A percentile compares a stretch with the other conserved stretches of the same genome.
Evolutionary conservation across 2,888 invertebrate genomes (phyloP).

Genomic region (Xestia sexstrigata): DNA sequence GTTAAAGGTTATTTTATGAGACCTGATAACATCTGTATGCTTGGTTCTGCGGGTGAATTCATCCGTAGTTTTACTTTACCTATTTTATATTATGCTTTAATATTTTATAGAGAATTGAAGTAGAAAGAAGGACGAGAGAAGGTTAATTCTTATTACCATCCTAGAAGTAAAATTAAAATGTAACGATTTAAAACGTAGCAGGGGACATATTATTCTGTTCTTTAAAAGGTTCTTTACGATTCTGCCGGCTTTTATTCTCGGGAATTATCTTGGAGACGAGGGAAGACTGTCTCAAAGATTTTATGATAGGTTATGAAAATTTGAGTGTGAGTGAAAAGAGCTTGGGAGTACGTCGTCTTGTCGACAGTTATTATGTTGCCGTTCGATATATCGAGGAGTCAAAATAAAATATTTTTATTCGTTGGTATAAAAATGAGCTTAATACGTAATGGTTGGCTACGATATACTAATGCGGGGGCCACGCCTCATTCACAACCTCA

Average conservation of each 20-base stretch:
- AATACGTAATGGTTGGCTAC: constrained; percentile 43
- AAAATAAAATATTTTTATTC: constrained; percentile 73
- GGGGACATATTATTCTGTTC: constrained; percentile 58
- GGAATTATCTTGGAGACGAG: constrained; percentile 76
- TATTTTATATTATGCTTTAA: neutral
- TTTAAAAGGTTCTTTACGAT: constrained; percentile 76
- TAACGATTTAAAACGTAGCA: constrained; percentile 56
- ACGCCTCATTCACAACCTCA: neutral
- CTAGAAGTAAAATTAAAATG: constrained; percentile 50
- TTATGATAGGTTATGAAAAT: constrained; percentile 78
- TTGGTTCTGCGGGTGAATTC: constrained; percentile 2
- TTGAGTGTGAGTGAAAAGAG: constrained; percentile 72
- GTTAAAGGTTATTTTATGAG: constrained; percentile 29
- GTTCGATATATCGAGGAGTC: constrained; percentile 62
- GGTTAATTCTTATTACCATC: constrained; percentile 20
- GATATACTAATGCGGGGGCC: constrained; percentile 35
- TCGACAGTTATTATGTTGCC: constrained; percentile 46
- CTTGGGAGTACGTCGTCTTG: constrained; percentile 43
- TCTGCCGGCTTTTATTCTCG: constrained; percentile 72
- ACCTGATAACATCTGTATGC: constrained; percentile 23
- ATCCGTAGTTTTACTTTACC: neutral
- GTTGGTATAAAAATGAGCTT: constrained; percentile 65
- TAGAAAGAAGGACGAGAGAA: neutral
- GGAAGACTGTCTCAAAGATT: constrained; percentile 74
- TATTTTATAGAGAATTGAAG: neutral